Evolutionary conservation across 2,888 invertebrate species (phyloP).

Genomic region (Ptilodon capucinus): DNA sequence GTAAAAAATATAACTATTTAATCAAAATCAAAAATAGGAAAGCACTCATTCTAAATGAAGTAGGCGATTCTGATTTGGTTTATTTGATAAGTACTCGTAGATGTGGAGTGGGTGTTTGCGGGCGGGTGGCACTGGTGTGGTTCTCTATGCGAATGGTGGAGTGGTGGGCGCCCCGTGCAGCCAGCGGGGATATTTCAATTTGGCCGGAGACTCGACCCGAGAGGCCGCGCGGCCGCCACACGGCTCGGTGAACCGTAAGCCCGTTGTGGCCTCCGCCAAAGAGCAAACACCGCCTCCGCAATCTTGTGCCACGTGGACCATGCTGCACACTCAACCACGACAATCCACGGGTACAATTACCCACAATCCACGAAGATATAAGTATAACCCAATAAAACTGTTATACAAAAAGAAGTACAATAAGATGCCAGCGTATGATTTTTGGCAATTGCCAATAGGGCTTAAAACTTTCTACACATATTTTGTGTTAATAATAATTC

Average conservation of each 20-base stretch:
- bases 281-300: conserved; percentile 81
- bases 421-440: too few species aligned
- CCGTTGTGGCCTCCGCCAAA: conserved; percentile 77
- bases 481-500: not conserved
- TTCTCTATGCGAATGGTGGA: conserved; percentile 49
- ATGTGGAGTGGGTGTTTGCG: conserved; percentile 37
- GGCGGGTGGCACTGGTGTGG: conserved; percentile 32
- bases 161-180: conserved; percentile 46
- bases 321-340: conserved; percentile 73
- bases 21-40: not conserved
- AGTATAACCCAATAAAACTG: too few species aligned
- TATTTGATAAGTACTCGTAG: conserved; percentile 35
- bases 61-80: conserved; percentile 12
- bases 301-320: conserved; percentile 81
- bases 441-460: too few species aligned
- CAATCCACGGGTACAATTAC: conserved; percentile 73
- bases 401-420: too few species aligned
- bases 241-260: conserved; percentile 80
- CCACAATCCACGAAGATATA: conserved; percentile 41
- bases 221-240: conserved; percentile 71
- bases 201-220: conserved; percentile 78
- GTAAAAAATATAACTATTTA: too few species aligned
- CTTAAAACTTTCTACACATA: not conserved
- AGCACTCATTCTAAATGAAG: not conserved
- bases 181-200: conserved; percentile 79